A percentile compares a stretch with the other conserved stretches of the same genome.
Evolutionary conservation across 2,113 vertebrate species (phyloP).

Genomic region (Thalassarche chlororhynchos): DNA sequence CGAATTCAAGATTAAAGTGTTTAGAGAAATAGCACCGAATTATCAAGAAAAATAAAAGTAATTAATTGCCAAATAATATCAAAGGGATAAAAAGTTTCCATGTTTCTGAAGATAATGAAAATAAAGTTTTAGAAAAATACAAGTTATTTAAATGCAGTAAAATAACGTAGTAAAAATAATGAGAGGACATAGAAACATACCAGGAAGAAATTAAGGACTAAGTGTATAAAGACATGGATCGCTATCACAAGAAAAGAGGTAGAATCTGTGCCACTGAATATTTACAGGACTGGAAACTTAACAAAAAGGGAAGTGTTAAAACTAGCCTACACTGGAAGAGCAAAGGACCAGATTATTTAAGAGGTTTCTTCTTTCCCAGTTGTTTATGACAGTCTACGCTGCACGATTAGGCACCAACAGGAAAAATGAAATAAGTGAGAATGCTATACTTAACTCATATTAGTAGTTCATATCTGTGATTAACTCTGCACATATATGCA

Average conservation of each 20-base stretch:
- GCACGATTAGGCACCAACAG: background rate
- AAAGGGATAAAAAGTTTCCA: background rate
- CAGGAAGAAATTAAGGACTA: background rate
- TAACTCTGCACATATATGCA: background rate
- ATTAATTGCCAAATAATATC: background rate
- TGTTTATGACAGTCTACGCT: background rate
- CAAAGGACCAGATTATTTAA: background rate
- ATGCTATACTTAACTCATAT: background rate
- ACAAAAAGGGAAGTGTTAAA: background rate
- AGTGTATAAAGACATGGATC: background rate
- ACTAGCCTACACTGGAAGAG: background rate
- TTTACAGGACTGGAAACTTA: background rate
- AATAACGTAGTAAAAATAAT: background rate
- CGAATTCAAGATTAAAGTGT: background rate
- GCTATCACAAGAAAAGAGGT: background rate
- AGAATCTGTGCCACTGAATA: background rate
- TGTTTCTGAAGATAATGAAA: background rate
- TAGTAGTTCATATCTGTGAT: background rate
- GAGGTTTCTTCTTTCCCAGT: background rate
- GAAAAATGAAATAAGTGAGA: background rate
- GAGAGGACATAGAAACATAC: background rate
- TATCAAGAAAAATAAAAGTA: background rate
- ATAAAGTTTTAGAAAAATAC: background rate
- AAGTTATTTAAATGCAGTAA: background rate
- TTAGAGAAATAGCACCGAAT: background rate